A percentile compares a stretch with the other conserved stretches of the same genome.
Conservation (phyloP, 1,140 invertebrate genomes). For the Asobara japonica region DNA sequence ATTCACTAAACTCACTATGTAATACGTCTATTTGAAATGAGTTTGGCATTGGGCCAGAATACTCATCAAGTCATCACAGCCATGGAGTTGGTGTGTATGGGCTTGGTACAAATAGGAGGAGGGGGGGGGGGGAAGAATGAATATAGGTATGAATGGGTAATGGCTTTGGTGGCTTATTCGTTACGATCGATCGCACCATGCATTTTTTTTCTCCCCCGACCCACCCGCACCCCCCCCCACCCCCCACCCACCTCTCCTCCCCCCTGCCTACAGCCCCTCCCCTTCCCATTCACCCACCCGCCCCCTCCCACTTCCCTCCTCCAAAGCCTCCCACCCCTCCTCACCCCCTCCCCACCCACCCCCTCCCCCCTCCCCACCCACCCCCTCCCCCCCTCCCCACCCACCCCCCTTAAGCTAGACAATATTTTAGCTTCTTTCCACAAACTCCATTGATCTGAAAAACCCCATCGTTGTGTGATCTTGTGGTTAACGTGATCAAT, state of each 20-base stretch:
- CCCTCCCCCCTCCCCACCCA: no score
- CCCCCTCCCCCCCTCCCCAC: no score
- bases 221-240: not conserved
- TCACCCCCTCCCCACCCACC: no score
- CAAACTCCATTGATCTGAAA: not conserved
- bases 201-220: not conserved
- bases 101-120: not conserved
- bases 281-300: no score
- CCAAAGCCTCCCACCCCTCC: no score
- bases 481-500: not conserved
- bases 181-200: not conserved
- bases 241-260: not conserved
- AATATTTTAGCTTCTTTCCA: not conserved
- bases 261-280: not conserved
- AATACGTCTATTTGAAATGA: slow-evolving; percentile 61
- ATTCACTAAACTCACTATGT: slow-evolving; percentile 60
- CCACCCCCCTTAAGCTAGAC: not conserved
- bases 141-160: slow-evolving; percentile 15
- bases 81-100: not conserved
- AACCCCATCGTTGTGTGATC: not conserved
- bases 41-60: slow-evolving; percentile 37
- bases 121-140: not conserved
- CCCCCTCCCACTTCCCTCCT: no score
- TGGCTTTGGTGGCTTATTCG: not conserved
- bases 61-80: slow-evolving; percentile 4